phyloP scores from a whole-genome alignment of 1,140 invertebrate species.

The Pachypsylla venusta region DNA sequence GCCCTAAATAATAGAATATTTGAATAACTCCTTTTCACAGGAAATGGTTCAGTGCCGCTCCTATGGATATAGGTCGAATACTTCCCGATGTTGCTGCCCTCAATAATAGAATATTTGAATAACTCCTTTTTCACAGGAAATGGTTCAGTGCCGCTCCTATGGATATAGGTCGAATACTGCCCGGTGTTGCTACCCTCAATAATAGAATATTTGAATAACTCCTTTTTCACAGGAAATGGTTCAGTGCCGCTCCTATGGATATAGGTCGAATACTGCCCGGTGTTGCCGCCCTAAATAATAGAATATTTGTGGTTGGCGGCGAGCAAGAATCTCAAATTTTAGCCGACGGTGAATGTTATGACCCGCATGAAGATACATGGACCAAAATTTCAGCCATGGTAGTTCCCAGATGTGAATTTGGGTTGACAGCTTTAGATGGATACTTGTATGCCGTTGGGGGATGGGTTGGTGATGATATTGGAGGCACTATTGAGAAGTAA shows the following conservation, averaged over 20 bases:
- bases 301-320: constrained; percentile 83
- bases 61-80: constrained; percentile 76
- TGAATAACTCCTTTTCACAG: constrained; percentile 42
- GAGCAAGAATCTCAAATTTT: constrained; percentile 80
- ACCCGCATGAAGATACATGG: constrained; percentile 53
- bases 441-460: constrained; percentile 81
- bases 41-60: constrained; percentile 59
- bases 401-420: constrained; percentile 80
- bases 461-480: constrained; percentile 84
- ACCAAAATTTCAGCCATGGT: constrained; percentile 30
- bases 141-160: constrained; percentile 69
- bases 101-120: constrained; percentile 77
- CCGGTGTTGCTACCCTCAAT: constrained; percentile 74
- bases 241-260: constrained; percentile 60
- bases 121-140: constrained; percentile 41
- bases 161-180: constrained; percentile 71
- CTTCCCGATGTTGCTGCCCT: constrained; percentile 78
- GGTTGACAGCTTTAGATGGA: constrained; percentile 66
- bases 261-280: constrained; percentile 79
- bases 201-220: constrained; percentile 82
- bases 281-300: constrained; percentile 69
- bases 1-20: constrained; percentile 78
- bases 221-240: constrained; percentile 50
- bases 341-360: constrained; percentile 78
- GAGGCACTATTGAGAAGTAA: constrained; percentile 66